Evolutionary conservation across 2,888 invertebrate genomes (phyloP).

Genomic region (Sphaerophoria rueppellii): DNA sequence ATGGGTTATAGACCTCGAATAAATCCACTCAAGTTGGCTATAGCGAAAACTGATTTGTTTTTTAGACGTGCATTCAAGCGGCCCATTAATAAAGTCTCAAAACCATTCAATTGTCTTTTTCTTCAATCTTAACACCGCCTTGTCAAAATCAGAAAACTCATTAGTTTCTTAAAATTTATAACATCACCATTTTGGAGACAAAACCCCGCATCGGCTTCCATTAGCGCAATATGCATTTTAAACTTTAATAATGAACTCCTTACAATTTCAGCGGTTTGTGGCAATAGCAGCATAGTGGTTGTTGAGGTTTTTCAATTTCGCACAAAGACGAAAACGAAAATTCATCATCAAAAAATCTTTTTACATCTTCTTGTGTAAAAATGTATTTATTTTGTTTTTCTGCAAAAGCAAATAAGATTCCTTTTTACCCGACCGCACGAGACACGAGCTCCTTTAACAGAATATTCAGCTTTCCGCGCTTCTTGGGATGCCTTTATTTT

Average conservation of each 20-base stretch:
- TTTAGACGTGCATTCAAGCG: too few relatives aligned
- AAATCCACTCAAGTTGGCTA: too few relatives aligned
- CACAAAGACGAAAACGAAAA: conserved; percentile 15
- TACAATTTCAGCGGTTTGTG: background rate
- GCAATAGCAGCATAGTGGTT: background rate
- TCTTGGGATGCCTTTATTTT: conserved; percentile 25
- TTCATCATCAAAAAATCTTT: conserved; percentile 52
- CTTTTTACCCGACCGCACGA: conserved; percentile 43
- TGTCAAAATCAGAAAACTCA: too few relatives aligned
- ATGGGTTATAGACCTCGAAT: too few relatives aligned
- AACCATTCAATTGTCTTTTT: too few relatives aligned
- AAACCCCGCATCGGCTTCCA: conserved; percentile 3
- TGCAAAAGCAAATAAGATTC: conserved; percentile 39
- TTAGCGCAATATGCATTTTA: conserved; percentile 8
- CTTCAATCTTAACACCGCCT: too few relatives aligned
- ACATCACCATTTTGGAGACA: too few relatives aligned
- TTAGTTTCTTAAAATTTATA: too few relatives aligned
- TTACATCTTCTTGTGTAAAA: conserved; percentile 1
- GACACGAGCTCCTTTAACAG: conserved; percentile 37
- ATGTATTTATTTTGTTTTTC: conserved; percentile 8
- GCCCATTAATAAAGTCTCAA: too few relatives aligned
- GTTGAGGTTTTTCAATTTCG: conserved; percentile 23
- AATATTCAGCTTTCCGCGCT: conserved; percentile 32
- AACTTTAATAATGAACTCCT: background rate
- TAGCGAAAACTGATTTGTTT: too few relatives aligned